phyloP scores from a whole-genome alignment of 2,888 invertebrate genomes.

The Lomographa bimaculata region DNA sequence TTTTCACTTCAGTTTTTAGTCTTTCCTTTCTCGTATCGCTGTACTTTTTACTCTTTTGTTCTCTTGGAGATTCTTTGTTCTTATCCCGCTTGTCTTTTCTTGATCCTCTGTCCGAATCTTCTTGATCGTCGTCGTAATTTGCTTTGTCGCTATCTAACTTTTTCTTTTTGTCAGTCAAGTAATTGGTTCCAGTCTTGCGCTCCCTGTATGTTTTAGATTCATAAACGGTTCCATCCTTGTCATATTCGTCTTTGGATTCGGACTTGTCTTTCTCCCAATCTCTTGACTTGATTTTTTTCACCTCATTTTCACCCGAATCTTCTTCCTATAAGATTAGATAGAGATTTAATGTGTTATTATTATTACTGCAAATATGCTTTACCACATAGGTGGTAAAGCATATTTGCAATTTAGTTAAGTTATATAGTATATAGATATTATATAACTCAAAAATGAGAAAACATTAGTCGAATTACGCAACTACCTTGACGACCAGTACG shows the following conservation, averaged over 20 bases:
- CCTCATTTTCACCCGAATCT: conserved; percentile 67
- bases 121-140: conserved; percentile 69
- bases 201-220: conserved; percentile 74
- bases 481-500: too few relatives aligned
- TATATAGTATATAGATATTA: too few relatives aligned
- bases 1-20: conserved; percentile 62
- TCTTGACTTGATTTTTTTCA: conserved; percentile 74
- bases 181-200: conserved; percentile 58
- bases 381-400: too few relatives aligned
- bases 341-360: too few relatives aligned
- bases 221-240: conserved; percentile 62
- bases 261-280: conserved; percentile 75
- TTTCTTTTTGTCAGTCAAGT: conserved; percentile 73
- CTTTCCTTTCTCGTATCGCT: conserved; percentile 77
- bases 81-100: conserved; percentile 72
- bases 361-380: too few relatives aligned
- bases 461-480: too few relatives aligned
- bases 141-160: conserved; percentile 71
- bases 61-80: conserved; percentile 70
- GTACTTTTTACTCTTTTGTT: conserved; percentile 76
- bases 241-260: conserved; percentile 65
- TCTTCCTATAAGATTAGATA: conserved; percentile 78
- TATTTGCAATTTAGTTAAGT: too few relatives aligned
- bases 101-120: conserved; percentile 62
- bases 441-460: too few relatives aligned